Evolutionary conservation across 2,797 vertebrate species (phyloP), one percentile per base, ranked within the genome.

Genomic region (Enteromius afrohamiltoni): DNA sequence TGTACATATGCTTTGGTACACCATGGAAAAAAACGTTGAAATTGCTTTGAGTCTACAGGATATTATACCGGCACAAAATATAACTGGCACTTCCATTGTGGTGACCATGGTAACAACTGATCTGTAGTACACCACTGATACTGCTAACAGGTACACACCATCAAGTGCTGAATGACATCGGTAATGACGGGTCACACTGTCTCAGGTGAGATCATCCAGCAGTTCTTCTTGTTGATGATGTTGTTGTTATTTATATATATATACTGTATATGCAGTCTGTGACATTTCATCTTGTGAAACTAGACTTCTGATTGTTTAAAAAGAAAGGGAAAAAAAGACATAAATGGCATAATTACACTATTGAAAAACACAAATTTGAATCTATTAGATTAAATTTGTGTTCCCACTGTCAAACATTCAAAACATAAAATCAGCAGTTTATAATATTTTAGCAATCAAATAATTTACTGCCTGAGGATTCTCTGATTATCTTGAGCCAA

Each of bases 101-200:
- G 85, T 86, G 71, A 83, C 83, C 83, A 85, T 89, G 86, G 86
- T 70, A 86, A 88, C 83, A 65, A 60, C 76, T 76, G 71, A 67
- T 71, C 81, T 87, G 82, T 68, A 85, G 65, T 62, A 84, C 76
- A 84, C 82, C 65, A 79, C 60, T 70, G 80, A 85, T 71, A 69
- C 64, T 31, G 62, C 81, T 71, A 58, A 83, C 58, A 83, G 23
- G 62, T 76, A 58, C 60, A 84, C 79, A 85, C 68, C 70, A 77
- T 73, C 55, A 65, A 60, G 55, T 49, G 68, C 55, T 70, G 58
- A 74, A 73, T 69, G 77, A 86, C 49, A 85, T 74, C 58, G 17
- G 71, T 83, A 64, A 77, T 83, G 82, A 81, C 83, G 55, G 74
- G 77, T 80, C 45, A 85, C 65, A 58, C 29, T 82, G 68, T 60